Percentiles rank a stretch among this genome's conserved stretches.
Evolutionary conservation across 2,888 invertebrate genomes (phyloP).

Genomic region (Lasioglossum lativentre): DNA sequence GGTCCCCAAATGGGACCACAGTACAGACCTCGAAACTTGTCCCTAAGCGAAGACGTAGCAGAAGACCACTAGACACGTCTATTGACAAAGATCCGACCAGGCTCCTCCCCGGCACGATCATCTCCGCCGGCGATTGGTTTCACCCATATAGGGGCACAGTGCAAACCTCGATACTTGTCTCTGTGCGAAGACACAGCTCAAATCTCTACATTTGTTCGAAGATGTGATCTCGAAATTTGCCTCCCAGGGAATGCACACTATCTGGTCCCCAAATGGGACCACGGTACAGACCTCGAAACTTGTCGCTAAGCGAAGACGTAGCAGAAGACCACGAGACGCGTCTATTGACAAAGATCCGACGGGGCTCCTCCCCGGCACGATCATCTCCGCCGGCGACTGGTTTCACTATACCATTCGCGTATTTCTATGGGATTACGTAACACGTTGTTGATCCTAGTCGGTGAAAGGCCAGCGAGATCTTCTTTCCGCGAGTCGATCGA

Average conservation of each 20-base stretch:
- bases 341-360: neutral
- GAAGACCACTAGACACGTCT: no score
- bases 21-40: neutral
- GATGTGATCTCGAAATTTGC: no score
- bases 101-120: neutral
- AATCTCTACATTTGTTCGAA: no score
- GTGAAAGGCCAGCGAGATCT: slow-evolving; percentile 37
- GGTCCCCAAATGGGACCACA: neutral
- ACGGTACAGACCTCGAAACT: neutral
- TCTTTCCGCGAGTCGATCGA: slow-evolving; percentile 34
- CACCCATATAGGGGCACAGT: no score
- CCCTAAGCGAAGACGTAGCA: neutral
- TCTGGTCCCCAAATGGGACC: no score
- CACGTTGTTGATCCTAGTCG: slow-evolving; percentile 20
- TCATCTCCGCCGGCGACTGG: neutral
- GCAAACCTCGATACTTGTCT: no score
- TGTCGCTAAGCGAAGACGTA: neutral
- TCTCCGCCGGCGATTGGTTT: no score
- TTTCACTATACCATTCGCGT: neutral
- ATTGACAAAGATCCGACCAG: neutral
- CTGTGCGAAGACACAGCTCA: no score
- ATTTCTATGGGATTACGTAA: slow-evolving; percentile 16
- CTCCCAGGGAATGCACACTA: no score
- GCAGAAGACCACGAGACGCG: neutral
- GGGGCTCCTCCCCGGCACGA: neutral